Conservation (phyloP, 2,113 vertebrate genomes). For the Menidia beryllina region DNA sequence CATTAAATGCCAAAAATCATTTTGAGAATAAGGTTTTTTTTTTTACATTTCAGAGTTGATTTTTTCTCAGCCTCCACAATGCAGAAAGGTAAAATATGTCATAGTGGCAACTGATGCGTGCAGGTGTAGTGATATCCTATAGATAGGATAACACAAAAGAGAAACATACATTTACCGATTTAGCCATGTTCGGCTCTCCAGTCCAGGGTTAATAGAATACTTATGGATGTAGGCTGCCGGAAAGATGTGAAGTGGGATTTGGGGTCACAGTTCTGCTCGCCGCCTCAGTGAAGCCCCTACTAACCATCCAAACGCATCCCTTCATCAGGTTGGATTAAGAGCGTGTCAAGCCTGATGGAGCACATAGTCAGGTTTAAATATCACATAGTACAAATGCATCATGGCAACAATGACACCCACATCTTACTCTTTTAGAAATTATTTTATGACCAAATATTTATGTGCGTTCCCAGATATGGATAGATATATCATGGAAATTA, state of each 20-base stretch:
- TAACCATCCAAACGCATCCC: slow-evolving; percentile 69
- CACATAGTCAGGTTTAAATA: slow-evolving; percentile 49
- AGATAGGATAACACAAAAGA: slow-evolving; percentile 32
- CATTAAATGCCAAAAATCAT: slow-evolving; percentile 20
- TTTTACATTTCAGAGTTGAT: slow-evolving; percentile 53
- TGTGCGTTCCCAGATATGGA: slow-evolving; percentile 54
- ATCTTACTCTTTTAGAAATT: slow-evolving; percentile 66
- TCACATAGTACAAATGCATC: slow-evolving; percentile 41
- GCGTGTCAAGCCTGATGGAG: slow-evolving; percentile 66
- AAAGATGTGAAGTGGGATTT: slow-evolving; percentile 75
- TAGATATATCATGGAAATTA: slow-evolving; percentile 51
- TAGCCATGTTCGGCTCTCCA: slow-evolving; percentile 63
- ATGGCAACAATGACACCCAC: slow-evolving; percentile 34
- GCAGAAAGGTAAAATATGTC: slow-evolving; percentile 20
- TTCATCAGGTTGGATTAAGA: slow-evolving; percentile 74
- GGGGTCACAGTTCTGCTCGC: slow-evolving; percentile 37
- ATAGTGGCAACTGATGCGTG: not conserved
- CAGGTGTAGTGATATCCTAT: slow-evolving; percentile 13
- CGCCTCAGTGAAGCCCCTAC: slow-evolving; percentile 56
- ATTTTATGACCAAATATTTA: slow-evolving; percentile 61
- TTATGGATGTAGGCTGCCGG: slow-evolving; percentile 69
- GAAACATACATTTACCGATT: slow-evolving; percentile 51
- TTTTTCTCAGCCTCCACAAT: slow-evolving; percentile 37
- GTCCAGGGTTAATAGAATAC: slow-evolving; percentile 78
- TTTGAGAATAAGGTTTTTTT: slow-evolving; percentile 46